Percentiles rank a stretch among this genome's conserved stretches.
These are phyloP conservation scores for Drosophila merina DNA, from an alignment of 2,888 invertebrate genomes.

Conservation along the genomic window DNA sequence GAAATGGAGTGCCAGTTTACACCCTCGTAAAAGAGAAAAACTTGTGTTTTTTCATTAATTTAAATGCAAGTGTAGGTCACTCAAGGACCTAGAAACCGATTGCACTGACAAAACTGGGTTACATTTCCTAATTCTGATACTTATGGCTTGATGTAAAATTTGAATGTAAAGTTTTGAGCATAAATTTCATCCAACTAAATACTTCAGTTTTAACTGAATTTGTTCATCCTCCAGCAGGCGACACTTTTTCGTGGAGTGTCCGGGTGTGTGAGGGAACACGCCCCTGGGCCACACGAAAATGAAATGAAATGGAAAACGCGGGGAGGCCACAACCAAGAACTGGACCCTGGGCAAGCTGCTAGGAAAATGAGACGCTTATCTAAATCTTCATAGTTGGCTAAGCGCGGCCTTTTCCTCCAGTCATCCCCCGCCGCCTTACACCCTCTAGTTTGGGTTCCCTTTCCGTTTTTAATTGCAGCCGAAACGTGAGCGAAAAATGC, in stretches of 20 bases:
- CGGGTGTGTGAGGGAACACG: slow-evolving; percentile 28
- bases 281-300: slow-evolving; percentile 54
- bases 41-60: slow-evolving; percentile 52
- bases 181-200: background rate
- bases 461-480: slow-evolving; percentile 80
- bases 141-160: no score
- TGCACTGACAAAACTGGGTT: background rate
- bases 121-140: no score
- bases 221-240: slow-evolving; percentile 46
- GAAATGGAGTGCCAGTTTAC: slow-evolving; percentile 34
- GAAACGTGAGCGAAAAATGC: slow-evolving; percentile 80
- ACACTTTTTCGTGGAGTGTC: slow-evolving; percentile 56
- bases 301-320: slow-evolving; percentile 73
- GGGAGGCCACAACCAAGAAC: slow-evolving; percentile 25
- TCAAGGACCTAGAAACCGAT: slow-evolving; percentile 53
- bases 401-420: slow-evolving; percentile 79
- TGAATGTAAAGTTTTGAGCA: background rate
- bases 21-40: slow-evolving; percentile 55
- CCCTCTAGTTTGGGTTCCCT: slow-evolving; percentile 24
- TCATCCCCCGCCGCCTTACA: slow-evolving; percentile 35
- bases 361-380: slow-evolving; percentile 82
- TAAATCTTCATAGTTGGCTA: slow-evolving; percentile 84
- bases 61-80: slow-evolving; percentile 57
- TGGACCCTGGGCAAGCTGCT: slow-evolving; percentile 56
- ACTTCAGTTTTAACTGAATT: background rate